A percentile compares a stretch with the other conserved stretches of the same genome.
Evolutionary conservation across 2,797 vertebrate genomes (phyloP).

Genomic region (Sebastes kiyomatsui): DNA sequence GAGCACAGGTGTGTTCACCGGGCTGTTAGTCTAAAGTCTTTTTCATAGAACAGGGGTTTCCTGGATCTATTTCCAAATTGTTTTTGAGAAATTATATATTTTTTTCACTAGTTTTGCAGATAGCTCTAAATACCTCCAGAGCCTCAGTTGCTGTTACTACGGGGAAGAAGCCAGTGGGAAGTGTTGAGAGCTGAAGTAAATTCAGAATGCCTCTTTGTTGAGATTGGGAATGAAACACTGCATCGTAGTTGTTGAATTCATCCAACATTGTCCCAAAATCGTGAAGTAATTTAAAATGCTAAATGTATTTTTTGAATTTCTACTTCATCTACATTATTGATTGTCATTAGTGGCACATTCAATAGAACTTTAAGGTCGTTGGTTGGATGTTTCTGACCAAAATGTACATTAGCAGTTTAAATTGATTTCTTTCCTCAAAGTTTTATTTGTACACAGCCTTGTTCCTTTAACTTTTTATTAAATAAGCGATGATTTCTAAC

Average conservation of each 20-base stretch:
- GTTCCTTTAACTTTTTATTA: neutral
- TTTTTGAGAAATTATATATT: neutral
- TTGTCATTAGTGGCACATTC: neutral
- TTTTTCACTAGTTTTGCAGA: neutral
- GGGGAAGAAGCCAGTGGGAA: neutral
- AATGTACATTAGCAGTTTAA: neutral
- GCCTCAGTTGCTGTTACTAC: neutral
- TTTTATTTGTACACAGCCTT: neutral
- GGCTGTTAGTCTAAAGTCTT: neutral
- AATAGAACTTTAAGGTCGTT: neutral
- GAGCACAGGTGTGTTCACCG: neutral
- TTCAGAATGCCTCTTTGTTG: neutral
- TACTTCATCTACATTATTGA: neutral
- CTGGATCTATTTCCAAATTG: neutral
- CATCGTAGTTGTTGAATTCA: neutral
- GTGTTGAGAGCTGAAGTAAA: neutral
- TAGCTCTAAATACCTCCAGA: neutral
- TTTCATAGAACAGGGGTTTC: neutral
- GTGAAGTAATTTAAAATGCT: neutral
- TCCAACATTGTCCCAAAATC: neutral
- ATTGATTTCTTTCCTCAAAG: neutral
- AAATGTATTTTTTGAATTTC: neutral
- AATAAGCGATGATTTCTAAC: neutral
- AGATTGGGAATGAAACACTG: neutral
- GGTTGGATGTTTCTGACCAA: neutral